Evolutionary conservation across 2,888 invertebrate genomes (phyloP).

Genomic region (Zaprionus bogoriensis): DNA sequence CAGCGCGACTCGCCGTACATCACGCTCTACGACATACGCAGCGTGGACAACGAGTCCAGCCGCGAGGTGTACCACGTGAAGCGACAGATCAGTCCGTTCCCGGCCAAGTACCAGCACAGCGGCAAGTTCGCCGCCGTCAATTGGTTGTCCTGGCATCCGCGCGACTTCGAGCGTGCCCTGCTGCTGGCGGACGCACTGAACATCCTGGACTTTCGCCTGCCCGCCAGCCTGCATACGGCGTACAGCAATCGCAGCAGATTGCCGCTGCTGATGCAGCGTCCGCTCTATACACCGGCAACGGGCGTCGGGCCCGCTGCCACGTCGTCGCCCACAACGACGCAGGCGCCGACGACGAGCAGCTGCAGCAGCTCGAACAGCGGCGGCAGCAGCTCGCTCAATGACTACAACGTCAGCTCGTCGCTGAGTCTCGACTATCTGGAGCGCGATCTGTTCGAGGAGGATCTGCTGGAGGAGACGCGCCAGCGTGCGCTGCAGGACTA

Average conservation of each 20-base stretch:
- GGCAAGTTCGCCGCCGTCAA: conserved; percentile 83
- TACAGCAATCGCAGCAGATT: conserved; percentile 80
- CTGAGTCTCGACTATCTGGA: conserved; percentile 69
- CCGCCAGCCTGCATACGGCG: conserved; percentile 78
- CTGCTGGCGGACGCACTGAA: conserved; percentile 79
- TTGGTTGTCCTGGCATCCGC: conserved; percentile 94
- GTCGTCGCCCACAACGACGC: conserved; percentile 50
- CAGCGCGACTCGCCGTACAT: conserved; percentile 90
- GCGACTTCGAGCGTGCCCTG: conserved; percentile 84
- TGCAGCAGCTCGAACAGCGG: conserved; percentile 51
- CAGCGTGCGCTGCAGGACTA: conserved; percentile 88
- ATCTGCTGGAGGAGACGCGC: conserved; percentile 84
- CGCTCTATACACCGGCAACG: conserved; percentile 52
- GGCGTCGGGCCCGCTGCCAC: conserved; percentile 36
- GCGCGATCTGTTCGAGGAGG: conserved; percentile 69
- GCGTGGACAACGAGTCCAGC: conserved; percentile 87
- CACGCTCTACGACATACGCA: conserved; percentile 93
- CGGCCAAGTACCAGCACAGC: conserved; percentile 69
- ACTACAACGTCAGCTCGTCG: conserved; percentile 55
- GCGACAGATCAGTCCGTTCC: conserved; percentile 85
- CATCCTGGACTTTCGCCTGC: conserved; percentile 80
- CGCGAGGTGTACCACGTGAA: conserved; percentile 90
- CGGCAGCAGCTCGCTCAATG: conserved; percentile 51
- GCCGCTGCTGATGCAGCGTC: conserved; percentile 75
- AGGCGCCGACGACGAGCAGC: conserved; percentile 43